phyloP scores from a whole-genome alignment of 92 coral and sea anemone species.

The Montipora capitata region DNA sequence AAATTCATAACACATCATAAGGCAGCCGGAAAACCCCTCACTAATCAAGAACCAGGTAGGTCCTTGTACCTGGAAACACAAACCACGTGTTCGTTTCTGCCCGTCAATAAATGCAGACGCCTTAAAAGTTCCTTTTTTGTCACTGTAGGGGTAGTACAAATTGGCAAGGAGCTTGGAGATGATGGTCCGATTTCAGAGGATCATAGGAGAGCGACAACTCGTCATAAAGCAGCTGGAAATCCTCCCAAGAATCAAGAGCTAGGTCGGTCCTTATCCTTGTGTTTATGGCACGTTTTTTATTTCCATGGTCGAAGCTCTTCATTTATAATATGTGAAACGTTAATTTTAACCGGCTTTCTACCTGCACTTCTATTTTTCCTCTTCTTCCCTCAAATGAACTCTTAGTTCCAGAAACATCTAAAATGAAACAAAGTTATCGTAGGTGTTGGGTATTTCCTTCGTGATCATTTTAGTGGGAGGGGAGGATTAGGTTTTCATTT shows the following conservation, averaged over 20 bases:
- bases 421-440: background rate
- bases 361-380: too few relatives aligned
- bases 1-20: constrained; percentile 1
- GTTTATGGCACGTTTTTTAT: background rate
- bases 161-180: constrained; percentile 31
- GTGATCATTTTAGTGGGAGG: background rate
- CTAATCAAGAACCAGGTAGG: constrained; percentile 27
- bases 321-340: too few relatives aligned
- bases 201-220: constrained; percentile 7
- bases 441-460: background rate
- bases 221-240: constrained; percentile 13
- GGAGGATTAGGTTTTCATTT: background rate
- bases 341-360: too few relatives aligned
- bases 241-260: constrained; percentile 32
- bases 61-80: background rate
- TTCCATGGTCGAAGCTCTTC: too few relatives aligned
- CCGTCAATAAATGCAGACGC: too few relatives aligned
- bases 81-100: background rate
- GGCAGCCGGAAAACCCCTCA: constrained; percentile 14
- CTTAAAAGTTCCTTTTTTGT: background rate
- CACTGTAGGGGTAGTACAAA: constrained; percentile 29
- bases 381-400: too few relatives aligned
- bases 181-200: constrained; percentile 13
- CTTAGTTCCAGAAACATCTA: too few relatives aligned
- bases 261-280: background rate